Base-by-base conservation (phyloP, 2,888 invertebrate genomes). In the Agrotis segetum region DNA sequence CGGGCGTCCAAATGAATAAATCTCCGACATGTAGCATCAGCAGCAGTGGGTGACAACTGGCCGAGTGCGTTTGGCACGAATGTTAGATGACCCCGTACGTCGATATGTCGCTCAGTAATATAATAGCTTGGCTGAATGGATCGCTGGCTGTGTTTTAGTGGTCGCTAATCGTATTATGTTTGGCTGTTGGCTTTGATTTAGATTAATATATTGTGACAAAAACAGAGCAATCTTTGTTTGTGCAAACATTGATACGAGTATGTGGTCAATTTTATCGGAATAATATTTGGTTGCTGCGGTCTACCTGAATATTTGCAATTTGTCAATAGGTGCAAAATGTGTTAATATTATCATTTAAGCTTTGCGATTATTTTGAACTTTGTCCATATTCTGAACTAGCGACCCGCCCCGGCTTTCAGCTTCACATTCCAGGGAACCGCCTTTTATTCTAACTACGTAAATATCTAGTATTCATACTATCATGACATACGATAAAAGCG, bases 51-150 rank as follows among this genome's bases (percentile, higher is more conserved):
- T 88, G 90, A 92, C 91, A 90, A 85, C 80, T 78, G 82, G 79
- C 85, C 89, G 86, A 85, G 84, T 92, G 91, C 84, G 89, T 90
- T 89, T 91, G 91, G 88, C 91, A 85, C 86, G 85, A 84, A 88
- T 89, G 90, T 89, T 90, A 89, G 90, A 91, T 90, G 88, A 86
- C 87, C 86, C 82, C 83, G 75, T 56, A 71, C 29, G 80, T 83
- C 83, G 76, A 83, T 83, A 81, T 77, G 69, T 77, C 67, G 53
- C 67, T 70, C 62, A 67, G 67, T 73, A 71, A 79, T 81, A 80
- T 77, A 81, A 80, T 80, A 77, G 65, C 77, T 19, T 49, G 77
- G 71, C 71, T 82, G 73, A 82, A 79, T 81, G 71, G 81, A 29
- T 67, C 66, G 46, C 75, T 72, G 78, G 67, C 81, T 81, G 81